Conservation (phyloP, 2,797 vertebrate genomes). For the Tokudaia tokunoshimensis region DNA sequence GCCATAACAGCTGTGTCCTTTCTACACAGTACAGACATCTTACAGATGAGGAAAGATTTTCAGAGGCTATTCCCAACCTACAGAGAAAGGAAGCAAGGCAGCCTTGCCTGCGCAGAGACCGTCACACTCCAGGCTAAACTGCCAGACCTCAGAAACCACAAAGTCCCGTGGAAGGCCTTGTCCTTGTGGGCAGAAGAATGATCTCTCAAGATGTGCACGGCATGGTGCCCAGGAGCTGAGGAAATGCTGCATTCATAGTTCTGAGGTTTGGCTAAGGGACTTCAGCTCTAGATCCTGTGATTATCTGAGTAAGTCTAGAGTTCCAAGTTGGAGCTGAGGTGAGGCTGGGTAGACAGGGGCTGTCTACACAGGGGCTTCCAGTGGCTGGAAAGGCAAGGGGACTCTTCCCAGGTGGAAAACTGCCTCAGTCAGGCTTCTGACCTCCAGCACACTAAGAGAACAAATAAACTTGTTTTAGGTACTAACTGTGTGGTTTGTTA, state of each 20-base stretch:
- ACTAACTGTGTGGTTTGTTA: background rate
- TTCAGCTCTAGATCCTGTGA: background rate
- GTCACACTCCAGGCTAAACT: background rate
- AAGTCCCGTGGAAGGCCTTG: background rate
- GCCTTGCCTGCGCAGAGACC: background rate
- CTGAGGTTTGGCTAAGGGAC: background rate
- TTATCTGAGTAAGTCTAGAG: no score
- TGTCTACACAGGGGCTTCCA: no score
- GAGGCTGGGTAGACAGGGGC: background rate
- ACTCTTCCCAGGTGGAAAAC: background rate
- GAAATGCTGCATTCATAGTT: no score
- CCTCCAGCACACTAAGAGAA: background rate
- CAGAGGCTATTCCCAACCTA: background rate
- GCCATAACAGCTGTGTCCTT: background rate
- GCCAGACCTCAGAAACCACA: background rate
- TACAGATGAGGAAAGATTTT: background rate
- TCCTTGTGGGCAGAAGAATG: background rate
- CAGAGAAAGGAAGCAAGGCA: background rate
- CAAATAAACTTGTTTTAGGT: background rate
- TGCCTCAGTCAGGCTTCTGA: background rate
- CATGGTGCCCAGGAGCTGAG: no score
- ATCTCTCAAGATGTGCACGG: no score
- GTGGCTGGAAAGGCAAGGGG: background rate
- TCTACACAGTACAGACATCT: fast-evolving
- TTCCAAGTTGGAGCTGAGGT: background rate